These are phyloP conservation scores for Nettapus auritus DNA, from an alignment of 2,113 vertebrate species.

Conservation along the genomic window DNA sequence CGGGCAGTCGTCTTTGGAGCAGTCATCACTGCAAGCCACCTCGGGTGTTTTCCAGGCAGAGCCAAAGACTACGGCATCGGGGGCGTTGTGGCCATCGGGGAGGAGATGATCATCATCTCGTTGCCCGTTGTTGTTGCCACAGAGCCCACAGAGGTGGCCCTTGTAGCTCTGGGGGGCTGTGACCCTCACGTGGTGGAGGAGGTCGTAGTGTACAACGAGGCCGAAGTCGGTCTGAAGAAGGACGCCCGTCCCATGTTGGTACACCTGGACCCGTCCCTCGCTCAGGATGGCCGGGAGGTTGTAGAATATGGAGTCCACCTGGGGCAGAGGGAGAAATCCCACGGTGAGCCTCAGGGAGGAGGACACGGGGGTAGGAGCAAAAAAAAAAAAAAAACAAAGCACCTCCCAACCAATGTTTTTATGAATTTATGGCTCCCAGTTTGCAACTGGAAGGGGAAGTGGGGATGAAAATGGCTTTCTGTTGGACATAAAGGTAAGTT, in stretches of 20 bases:
- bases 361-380: background rate
- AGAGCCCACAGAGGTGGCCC: constrained; percentile 74
- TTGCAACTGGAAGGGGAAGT: background rate
- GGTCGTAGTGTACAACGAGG: constrained; percentile 68
- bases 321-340: background rate
- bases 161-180: constrained; percentile 53
- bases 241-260: constrained; percentile 9
- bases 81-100: background rate
- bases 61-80: constrained; percentile 7
- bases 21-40: background rate
- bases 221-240: constrained; percentile 62
- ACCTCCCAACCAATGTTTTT: background rate
- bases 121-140: constrained; percentile 71
- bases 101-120: constrained; percentile 60
- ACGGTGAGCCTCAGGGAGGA: background rate
- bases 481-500: background rate
- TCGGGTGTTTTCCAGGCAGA: constrained; percentile 55
- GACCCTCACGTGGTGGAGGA: constrained; percentile 48
- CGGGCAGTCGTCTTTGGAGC: background rate
- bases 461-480: accelerated
- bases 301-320: constrained; percentile 67
- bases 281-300: constrained; percentile 53
- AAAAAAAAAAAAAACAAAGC: background rate
- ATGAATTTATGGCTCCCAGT: background rate
- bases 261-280: background rate